Conservation (phyloP, 2,797 vertebrate genomes). For the Lithobates pipiens region DNA sequence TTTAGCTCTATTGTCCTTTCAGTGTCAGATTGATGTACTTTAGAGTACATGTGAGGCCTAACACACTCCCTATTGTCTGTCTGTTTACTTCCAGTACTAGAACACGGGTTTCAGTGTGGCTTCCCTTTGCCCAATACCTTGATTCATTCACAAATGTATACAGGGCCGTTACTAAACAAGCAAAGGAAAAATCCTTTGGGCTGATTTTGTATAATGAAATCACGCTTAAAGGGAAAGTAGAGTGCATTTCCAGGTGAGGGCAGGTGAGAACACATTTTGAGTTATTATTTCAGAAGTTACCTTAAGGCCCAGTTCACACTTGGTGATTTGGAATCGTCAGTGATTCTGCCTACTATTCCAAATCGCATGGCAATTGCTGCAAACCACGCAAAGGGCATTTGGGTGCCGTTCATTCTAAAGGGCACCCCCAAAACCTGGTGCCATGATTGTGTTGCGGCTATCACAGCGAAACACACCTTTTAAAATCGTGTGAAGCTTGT, state of each 20-base stretch:
- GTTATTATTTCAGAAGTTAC: too few species aligned
- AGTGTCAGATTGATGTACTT: slow-evolving; percentile 54
- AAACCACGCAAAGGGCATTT: too few species aligned
- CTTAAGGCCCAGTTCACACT: too few species aligned
- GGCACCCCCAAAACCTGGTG: too few species aligned
- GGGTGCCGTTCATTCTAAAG: too few species aligned
- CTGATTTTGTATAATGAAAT: slow-evolving; percentile 6
- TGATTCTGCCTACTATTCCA: too few species aligned
- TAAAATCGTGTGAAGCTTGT: too few species aligned
- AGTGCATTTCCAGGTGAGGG: background rate
- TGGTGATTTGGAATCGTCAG: too few species aligned
- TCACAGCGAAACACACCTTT: too few species aligned
- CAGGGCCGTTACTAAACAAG: slow-evolving; percentile 27
- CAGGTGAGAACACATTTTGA: too few species aligned
- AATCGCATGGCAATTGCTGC: too few species aligned
- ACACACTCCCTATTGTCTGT: slow-evolving; percentile 56
- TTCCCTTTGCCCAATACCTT: slow-evolving; percentile 45
- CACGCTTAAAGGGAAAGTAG: background rate
- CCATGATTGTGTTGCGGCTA: too few species aligned
- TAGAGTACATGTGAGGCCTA: slow-evolving; percentile 44
- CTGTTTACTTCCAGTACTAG: slow-evolving; percentile 49
- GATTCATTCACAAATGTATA: slow-evolving; percentile 17
- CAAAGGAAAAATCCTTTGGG: background rate
- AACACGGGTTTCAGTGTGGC: slow-evolving; percentile 1
- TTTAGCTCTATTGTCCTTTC: slow-evolving; percentile 55